phyloP scores from a whole-genome alignment of 2,888 invertebrate genomes.

The Erannis defoliaria region DNA sequence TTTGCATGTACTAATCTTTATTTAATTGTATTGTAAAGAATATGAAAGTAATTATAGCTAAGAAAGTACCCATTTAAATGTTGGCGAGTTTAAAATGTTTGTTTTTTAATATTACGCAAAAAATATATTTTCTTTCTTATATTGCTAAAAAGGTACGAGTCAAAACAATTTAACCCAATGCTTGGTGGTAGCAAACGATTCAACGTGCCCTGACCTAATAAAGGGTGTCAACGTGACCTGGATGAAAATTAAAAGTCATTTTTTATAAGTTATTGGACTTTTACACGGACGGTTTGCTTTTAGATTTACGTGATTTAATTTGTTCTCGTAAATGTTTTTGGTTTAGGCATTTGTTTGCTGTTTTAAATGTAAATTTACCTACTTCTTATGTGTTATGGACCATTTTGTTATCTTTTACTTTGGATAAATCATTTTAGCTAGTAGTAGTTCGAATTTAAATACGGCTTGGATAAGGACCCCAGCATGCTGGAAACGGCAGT shows the following conservation, averaged over 20 bases:
- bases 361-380: not conserved
- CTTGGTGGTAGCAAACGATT: conserved; percentile 50
- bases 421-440: not conserved
- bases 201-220: conserved; percentile 60
- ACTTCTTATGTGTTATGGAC: not conserved
- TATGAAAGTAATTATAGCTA: too few species aligned
- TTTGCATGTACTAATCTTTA: too few species aligned
- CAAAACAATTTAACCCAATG: conserved; percentile 43
- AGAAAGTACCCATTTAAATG: too few species aligned
- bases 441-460: too few species aligned
- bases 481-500: too few species aligned
- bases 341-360: conserved; percentile 1
- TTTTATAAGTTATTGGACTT: conserved; percentile 52
- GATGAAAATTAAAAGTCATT: conserved; percentile 61
- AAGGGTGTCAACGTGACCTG: conserved; percentile 55
- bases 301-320: conserved; percentile 26
- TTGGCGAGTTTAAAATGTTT: too few species aligned
- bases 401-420: not conserved
- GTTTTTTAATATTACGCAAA: not conserved
- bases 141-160: conserved; percentile 16
- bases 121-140: not conserved
- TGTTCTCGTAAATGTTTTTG: conserved; percentile 7
- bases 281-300: conserved; percentile 33
- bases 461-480: too few species aligned
- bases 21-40: too few species aligned